Percentiles rank a stretch among this genome's conserved stretches.
Conservation (phyloP, 2,888 invertebrate species). For the Pterobdella sp. region DNA sequence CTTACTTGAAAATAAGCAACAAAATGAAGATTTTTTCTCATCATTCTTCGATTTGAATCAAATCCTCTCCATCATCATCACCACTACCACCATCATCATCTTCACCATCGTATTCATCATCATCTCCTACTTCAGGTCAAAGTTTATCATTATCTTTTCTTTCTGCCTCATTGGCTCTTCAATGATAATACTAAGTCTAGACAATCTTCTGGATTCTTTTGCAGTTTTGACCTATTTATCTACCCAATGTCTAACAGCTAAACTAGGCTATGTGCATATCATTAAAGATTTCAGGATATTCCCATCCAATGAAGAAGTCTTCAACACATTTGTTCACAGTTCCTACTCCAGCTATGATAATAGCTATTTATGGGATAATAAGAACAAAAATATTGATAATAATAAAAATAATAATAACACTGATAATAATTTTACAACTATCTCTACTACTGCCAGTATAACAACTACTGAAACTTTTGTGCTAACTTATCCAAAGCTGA, state of each 20-base stretch:
- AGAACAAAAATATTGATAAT: neutral
- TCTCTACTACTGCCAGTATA: neutral
- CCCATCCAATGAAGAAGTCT: neutral
- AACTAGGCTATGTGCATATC: slow-evolving; percentile 13
- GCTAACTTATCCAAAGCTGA: too few relatives aligned
- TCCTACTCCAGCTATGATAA: too few relatives aligned
- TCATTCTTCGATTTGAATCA: neutral
- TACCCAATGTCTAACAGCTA: slow-evolving; percentile 11
- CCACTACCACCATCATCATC: neutral
- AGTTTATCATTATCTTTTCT: slow-evolving; percentile 11
- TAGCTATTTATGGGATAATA: neutral
- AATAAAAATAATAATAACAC: neutral
- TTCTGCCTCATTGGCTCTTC: slow-evolving; percentile 14
- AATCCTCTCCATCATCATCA: slow-evolving; percentile 11
- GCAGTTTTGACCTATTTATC: slow-evolving; percentile 6
- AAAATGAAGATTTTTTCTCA: neutral
- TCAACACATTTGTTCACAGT: too few relatives aligned
- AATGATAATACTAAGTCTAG: slow-evolving; percentile 12
- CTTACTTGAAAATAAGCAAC: neutral
- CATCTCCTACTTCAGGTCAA: slow-evolving; percentile 17
- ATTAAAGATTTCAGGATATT: slow-evolving; percentile 3
- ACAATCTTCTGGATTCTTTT: slow-evolving; percentile 3
- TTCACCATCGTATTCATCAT: neutral
- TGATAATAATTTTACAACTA: neutral
- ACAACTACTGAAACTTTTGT: neutral